Conservation (phyloP, 2,888 invertebrate species). For the Epirrhoe alternata region DNA sequence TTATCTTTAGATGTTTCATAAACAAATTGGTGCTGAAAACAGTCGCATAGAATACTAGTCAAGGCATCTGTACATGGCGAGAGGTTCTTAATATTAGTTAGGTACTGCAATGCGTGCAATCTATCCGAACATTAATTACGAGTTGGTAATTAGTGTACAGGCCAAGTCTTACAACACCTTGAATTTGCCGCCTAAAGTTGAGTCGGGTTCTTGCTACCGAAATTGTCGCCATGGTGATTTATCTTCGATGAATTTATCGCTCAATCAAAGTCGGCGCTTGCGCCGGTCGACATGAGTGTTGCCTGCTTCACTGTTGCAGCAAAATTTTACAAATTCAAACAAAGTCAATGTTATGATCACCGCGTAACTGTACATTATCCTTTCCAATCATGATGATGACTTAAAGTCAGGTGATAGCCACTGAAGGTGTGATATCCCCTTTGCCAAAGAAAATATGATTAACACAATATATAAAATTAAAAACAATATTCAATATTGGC, state of each 20-base stretch:
- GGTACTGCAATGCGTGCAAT: constrained; percentile 21
- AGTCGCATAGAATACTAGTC: background rate
- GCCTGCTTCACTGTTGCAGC: constrained; percentile 39
- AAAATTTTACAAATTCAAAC: background rate
- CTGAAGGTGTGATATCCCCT: no score
- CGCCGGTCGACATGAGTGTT: constrained; percentile 56
- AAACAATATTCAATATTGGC: no score
- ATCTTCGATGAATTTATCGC: constrained; percentile 81
- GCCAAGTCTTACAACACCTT: constrained; percentile 30
- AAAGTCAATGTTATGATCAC: background rate
- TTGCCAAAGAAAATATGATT: background rate
- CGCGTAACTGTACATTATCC: no score
- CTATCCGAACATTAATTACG: constrained; percentile 29
- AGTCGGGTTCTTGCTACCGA: constrained; percentile 70
- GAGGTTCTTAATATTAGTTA: constrained; percentile 5
- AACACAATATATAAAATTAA: no score
- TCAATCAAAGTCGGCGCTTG: constrained; percentile 74
- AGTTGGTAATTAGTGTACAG: constrained; percentile 28
- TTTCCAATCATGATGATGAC: background rate
- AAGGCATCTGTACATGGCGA: constrained; percentile 1
- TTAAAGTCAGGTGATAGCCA: background rate
- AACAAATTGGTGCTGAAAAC: background rate
- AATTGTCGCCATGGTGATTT: constrained; percentile 80
- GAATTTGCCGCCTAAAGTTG: constrained; percentile 52
- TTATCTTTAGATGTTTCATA: background rate